A percentile compares a stretch with the other conserved stretches of the same genome.
These are phyloP conservation scores for Mayetiola destructor DNA, from an alignment of 2,888 invertebrate genomes.

Conservation along the genomic window DNA sequence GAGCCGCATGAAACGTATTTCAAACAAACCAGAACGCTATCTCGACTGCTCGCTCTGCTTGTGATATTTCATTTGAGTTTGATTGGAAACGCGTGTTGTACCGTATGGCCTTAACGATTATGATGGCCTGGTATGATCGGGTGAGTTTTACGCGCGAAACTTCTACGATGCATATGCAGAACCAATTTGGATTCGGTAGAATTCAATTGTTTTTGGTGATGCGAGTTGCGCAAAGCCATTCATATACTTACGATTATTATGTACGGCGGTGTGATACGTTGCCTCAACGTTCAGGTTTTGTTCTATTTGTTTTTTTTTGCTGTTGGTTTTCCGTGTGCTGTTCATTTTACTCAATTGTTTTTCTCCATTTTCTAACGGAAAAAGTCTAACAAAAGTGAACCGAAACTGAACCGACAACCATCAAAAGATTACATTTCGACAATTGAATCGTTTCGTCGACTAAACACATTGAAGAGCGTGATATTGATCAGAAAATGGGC, in stretches of 20 bases:
- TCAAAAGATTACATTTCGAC: too few relatives aligned
- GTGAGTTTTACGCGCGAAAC: slow-evolving; percentile 36
- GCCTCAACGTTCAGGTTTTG: too few relatives aligned
- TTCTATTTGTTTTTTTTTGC: too few relatives aligned
- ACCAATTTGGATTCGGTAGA: not conserved
- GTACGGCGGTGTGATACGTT: not conserved
- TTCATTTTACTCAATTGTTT: too few relatives aligned
- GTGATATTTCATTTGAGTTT: not conserved
- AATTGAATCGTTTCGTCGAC: too few relatives aligned
- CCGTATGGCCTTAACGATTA: slow-evolving; percentile 14
- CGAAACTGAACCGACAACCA: too few relatives aligned
- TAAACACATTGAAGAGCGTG: too few relatives aligned
- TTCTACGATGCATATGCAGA: slow-evolving; percentile 23
- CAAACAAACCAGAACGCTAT: not conserved
- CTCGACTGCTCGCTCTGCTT: slow-evolving; percentile 4
- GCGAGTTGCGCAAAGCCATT: not conserved
- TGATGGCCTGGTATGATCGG: slow-evolving; percentile 32
- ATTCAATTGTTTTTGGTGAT: not conserved
- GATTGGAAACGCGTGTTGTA: not conserved
- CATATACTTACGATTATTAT: not conserved
- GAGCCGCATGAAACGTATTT: slow-evolving; percentile 8
- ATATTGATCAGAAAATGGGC: too few relatives aligned
- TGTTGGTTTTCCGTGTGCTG: not conserved
- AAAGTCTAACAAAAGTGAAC: too few relatives aligned
- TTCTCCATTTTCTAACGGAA: too few relatives aligned